Evolutionary conservation across 1,140 invertebrate species (phyloP).

Genomic region (Papilio polyxenes): DNA sequence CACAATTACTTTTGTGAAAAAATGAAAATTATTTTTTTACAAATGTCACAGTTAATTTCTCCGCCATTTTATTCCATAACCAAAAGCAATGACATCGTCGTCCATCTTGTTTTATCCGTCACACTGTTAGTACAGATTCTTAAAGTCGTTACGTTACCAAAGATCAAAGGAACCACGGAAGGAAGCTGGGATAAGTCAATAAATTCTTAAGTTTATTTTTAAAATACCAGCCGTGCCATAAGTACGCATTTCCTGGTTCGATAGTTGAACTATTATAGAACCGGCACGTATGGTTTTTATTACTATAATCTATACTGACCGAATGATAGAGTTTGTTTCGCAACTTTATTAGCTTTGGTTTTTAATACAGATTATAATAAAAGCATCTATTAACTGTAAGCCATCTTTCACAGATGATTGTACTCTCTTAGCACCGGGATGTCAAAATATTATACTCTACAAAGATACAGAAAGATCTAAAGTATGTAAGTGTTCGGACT

Average conservation of each 20-base stretch:
- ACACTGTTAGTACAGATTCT: conserved; percentile 24
- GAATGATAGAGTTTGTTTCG: neutral
- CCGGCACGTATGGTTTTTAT: conserved; percentile 42
- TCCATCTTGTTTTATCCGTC: conserved; percentile 25
- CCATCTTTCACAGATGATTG: no score
- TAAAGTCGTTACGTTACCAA: conserved; percentile 28
- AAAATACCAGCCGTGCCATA: conserved; percentile 40
- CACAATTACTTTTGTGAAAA: no score
- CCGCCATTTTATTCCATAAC: conserved; percentile 12
- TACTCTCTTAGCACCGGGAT: no score
- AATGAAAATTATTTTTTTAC: neutral
- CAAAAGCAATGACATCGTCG: neutral
- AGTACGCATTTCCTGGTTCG: conserved; percentile 47
- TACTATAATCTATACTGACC: conserved; percentile 33
- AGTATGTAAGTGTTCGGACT: no score
- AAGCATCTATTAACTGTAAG: no score
- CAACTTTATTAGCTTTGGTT: neutral
- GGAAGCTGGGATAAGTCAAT: conserved; percentile 48
- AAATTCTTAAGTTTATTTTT: conserved; percentile 50
- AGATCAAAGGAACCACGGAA: conserved; percentile 48
- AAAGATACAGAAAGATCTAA: no score
- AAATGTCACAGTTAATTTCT: neutral
- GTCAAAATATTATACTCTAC: no score
- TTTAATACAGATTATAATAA: neutral
- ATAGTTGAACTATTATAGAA: conserved; percentile 45